Evolutionary conservation across 1,140 invertebrate species (phyloP).

Genomic region (Neodiprion lecontei): DNA sequence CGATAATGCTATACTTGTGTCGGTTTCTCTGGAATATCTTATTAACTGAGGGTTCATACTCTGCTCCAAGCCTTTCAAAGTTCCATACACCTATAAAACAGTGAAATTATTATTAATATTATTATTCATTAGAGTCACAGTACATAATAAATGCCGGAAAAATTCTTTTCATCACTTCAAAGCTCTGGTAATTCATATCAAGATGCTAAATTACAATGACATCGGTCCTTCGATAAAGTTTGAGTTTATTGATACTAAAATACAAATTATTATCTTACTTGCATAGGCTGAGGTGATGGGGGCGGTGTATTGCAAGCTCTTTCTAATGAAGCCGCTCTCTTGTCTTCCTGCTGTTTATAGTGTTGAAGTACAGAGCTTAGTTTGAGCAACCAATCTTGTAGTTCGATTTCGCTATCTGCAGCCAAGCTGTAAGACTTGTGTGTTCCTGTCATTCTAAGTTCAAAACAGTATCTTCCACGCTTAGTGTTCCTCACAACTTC

Average conservation of each 20-base stretch:
- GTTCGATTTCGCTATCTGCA: conserved; percentile 85
- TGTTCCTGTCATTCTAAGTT: conserved; percentile 82
- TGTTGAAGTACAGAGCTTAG: conserved; percentile 77
- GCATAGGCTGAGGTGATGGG: conserved; percentile 62
- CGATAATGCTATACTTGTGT: conserved; percentile 80
- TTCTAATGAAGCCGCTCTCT: conserved; percentile 69
- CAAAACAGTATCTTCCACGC: conserved; percentile 86
- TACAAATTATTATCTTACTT: conserved; percentile 33
- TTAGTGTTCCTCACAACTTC: conserved; percentile 88
- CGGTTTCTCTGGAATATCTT: conserved; percentile 89
- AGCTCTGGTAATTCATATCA: background rate
- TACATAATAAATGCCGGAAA: background rate
- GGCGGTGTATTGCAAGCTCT: conserved; percentile 65
- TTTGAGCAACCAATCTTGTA: conserved; percentile 84
- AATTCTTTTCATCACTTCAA: background rate
- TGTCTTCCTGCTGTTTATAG: conserved; percentile 78
- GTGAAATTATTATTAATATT: conserved; percentile 31
- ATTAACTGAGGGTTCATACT: conserved; percentile 90
- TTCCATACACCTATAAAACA: conserved; percentile 69
- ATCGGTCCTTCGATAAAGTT: conserved; percentile 9
- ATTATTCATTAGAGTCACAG: background rate
- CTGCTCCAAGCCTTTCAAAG: conserved; percentile 84
- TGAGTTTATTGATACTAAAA: conserved; percentile 10
- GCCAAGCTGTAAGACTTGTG: conserved; percentile 85
- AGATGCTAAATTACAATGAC: background rate